Evolutionary conservation across 2,797 vertebrate species (phyloP).

Genomic region (Champsocephalus gunnari): DNA sequence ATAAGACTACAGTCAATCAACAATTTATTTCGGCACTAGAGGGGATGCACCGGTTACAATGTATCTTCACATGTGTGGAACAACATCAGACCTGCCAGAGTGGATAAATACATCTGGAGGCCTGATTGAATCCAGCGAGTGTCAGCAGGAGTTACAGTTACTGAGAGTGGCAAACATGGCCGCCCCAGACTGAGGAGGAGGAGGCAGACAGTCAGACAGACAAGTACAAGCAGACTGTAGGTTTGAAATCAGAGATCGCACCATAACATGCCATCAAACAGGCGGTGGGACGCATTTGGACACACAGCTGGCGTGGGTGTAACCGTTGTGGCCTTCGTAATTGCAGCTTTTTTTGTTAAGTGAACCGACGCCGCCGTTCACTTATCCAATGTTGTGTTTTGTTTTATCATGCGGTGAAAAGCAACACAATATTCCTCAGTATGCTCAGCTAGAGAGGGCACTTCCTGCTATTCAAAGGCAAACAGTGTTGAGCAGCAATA

Average conservation of each 20-base stretch:
- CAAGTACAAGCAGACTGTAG: conserved; percentile 23
- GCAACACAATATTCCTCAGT: conserved; percentile 54
- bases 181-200: conserved; percentile 10
- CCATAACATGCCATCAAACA: conserved; percentile 11
- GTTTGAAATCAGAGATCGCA: conserved; percentile 31
- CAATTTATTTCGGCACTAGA: not conserved
- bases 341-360: conserved; percentile 19
- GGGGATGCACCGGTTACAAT: not conserved
- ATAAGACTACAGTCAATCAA: accelerated
- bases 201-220: conserved; percentile 36
- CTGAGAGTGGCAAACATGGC: conserved; percentile 44
- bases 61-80: not conserved
- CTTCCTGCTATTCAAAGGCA: conserved; percentile 69
- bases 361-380: not conserved
- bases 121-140: conserved; percentile 26
- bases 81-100: conserved; percentile 26
- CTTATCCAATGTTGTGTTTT: conserved; percentile 47
- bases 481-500: conserved; percentile 52
- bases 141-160: conserved; percentile 43
- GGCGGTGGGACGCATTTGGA: conserved; percentile 16
- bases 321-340: conserved; percentile 17
- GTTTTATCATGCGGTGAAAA: conserved; percentile 32
- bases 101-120: conserved; percentile 25
- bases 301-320: conserved; percentile 36
- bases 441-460: conserved; percentile 48